Base-by-base conservation (phyloP, 2,113 vertebrate genomes). In the Kryptolebias marmoratus region DNA sequence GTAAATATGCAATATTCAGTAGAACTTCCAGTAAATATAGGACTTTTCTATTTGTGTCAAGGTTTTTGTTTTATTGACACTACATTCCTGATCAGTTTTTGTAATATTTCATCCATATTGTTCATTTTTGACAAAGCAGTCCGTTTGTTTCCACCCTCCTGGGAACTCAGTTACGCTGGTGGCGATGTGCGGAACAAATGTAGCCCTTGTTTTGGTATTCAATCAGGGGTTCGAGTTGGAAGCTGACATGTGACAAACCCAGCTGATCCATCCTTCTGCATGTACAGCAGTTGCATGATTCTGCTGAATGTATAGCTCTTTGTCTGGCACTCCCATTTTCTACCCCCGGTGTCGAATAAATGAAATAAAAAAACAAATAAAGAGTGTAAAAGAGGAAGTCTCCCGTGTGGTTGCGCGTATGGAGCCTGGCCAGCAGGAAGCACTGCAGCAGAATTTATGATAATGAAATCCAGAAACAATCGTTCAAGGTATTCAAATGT, bases 281-380 rank as follows among this genome's bases (percentile, higher is more conserved):
- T 90, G 86, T 75, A 75, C 39, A 60, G 74, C 73, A 84, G 67
- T 56, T 82, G 90, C 87, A 91, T 87, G 90, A 59, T 56, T 84
- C 70, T 78, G 73, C 69, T 48, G 53, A 64, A 62, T 56, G 67
- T 83, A 44, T 71, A 49, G 64, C 27, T 74, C 67, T 83, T 75
- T 73, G 65, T 90, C 71, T 53, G 72, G 64, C 27, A 63, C 64
- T 75, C 31, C 70, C 69, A 31, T 91, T 91, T 90, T 87, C 59
- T 88, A 88, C 81, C 63, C 63, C 53, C 15, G 52, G 56, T 88
- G 81, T 71, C 48, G 5, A 80, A 67, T 45, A 78, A 73, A 48
- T 48, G 39, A 71, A 86, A 86, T 79, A 87, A 88, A 80, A 22
- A 6, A 55, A 74, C 58, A 14, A 52, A 31, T 48, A 22, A 61